Percentiles rank a stretch among this genome's conserved stretches.
phyloP scores from a whole-genome alignment of 2,113 vertebrate genomes.

The Andinoacara biseriatus region DNA sequence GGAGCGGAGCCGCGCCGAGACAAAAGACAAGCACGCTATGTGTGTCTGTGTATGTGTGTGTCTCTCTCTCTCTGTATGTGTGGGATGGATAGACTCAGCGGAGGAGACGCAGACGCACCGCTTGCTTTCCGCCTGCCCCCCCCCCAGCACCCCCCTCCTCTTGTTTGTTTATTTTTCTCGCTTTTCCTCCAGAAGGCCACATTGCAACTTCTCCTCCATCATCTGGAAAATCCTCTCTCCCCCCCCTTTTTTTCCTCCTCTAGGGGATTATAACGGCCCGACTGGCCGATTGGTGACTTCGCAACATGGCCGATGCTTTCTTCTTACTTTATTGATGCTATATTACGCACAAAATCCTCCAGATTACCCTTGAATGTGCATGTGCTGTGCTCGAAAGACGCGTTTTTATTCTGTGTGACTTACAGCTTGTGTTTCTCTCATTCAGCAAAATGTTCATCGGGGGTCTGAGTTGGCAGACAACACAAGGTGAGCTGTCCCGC shows the following conservation, averaged over 20 bases:
- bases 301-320: slow-evolving; percentile 85
- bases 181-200: slow-evolving; percentile 53
- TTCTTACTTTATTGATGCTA: slow-evolving; percentile 75
- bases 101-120: slow-evolving; percentile 67
- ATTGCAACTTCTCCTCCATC: slow-evolving; percentile 75
- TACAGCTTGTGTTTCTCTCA: slow-evolving; percentile 77
- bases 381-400: slow-evolving; percentile 36
- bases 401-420: slow-evolving; percentile 50
- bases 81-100: slow-evolving; percentile 71
- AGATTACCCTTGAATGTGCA: background rate
- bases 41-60: slow-evolving; percentile 20
- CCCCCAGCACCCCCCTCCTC: background rate
- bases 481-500: slow-evolving; percentile 90
- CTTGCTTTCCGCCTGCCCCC: slow-evolving; percentile 45
- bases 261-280: slow-evolving; percentile 81
- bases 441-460: slow-evolving; percentile 97
- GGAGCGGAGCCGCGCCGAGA: slow-evolving; percentile 77
- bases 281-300: slow-evolving; percentile 75
- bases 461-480: slow-evolving; percentile 95
- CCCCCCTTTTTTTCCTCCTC: slow-evolving; percentile 48
- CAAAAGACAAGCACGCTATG: slow-evolving; percentile 79
- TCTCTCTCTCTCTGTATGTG: slow-evolving; percentile 49
- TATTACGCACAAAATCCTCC: slow-evolving; percentile 20
- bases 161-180: slow-evolving; percentile 65
- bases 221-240: slow-evolving; percentile 53